Conservation (phyloP, 2,113 vertebrate genomes). For the Lepus europaeus region DNA sequence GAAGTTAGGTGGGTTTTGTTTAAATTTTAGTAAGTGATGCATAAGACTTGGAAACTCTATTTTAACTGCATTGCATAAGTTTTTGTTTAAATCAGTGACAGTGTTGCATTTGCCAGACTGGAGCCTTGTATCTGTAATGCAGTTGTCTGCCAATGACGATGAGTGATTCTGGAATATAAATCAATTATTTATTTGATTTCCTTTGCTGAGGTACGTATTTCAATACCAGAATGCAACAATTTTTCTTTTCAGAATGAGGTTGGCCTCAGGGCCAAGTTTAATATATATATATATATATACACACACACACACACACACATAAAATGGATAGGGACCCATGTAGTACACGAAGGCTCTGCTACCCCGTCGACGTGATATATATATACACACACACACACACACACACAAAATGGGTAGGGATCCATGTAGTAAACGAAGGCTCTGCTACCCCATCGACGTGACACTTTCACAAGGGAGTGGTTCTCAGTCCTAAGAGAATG, state of each 20-base stretch:
- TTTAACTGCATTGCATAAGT: background rate
- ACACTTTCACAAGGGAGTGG: conserved; percentile 16
- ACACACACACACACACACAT: background rate
- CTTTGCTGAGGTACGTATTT: conserved; percentile 61
- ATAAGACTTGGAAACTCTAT: conserved; percentile 40
- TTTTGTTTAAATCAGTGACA: background rate
- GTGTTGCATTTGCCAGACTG: background rate
- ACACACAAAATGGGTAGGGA: conserved; percentile 60
- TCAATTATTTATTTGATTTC: conserved; percentile 60
- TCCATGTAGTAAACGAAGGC: background rate
- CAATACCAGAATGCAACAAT: conserved; percentile 46
- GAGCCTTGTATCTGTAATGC: conserved; percentile 1
- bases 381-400: background rate
- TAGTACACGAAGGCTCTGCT: background rate
- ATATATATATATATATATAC: background rate
- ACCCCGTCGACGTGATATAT: background rate
- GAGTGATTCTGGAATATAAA: conserved; percentile 26
- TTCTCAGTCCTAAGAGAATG: background rate
- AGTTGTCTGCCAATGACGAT: conserved; percentile 59
- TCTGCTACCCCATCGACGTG: conserved; percentile 10
- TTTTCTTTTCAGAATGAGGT: background rate
- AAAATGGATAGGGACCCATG: conserved; percentile 52
- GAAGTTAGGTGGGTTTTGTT: conserved; percentile 38
- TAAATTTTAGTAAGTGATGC: conserved; percentile 47
- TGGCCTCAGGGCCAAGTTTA: background rate